phyloP scores from a whole-genome alignment of 2,888 invertebrate species.

The Metalampra italica region DNA sequence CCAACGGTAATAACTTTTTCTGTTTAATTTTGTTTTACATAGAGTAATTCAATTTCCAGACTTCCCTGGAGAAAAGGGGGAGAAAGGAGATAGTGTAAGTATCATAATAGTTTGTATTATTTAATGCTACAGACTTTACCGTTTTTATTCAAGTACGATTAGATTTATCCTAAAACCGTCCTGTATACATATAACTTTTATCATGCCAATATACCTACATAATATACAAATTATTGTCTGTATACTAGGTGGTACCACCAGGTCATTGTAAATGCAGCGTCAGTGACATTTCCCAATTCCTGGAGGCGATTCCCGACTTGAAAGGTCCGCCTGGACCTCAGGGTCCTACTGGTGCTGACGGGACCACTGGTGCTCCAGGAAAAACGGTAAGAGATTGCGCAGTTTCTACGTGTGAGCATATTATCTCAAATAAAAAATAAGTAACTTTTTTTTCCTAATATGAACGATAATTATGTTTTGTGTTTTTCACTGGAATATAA shows the following conservation, averaged over 20 bases:
- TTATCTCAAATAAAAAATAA: too few species aligned
- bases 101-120: constrained; percentile 11
- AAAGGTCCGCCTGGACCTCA: constrained; percentile 82
- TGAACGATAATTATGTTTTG: too few species aligned
- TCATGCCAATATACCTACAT: too few species aligned
- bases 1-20: too few species aligned
- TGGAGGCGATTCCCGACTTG: constrained; percentile 81
- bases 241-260: background rate
- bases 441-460: too few species aligned
- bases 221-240: too few species aligned
- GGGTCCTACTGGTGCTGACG: constrained; percentile 86
- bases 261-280: constrained; percentile 87
- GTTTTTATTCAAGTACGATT: too few species aligned
- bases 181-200: too few species aligned
- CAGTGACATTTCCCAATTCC: constrained; percentile 79
- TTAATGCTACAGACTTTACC: too few species aligned
- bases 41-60: constrained; percentile 34
- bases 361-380: constrained; percentile 88
- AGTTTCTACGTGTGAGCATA: background rate
- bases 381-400: constrained; percentile 79
- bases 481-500: too few species aligned
- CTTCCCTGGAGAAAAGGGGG: constrained; percentile 50
- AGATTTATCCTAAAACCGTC: too few species aligned
- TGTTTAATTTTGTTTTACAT: background rate
- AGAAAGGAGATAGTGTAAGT: constrained; percentile 49